Percentiles rank a stretch among this genome's conserved stretches.
phyloP scores from a whole-genome alignment of 2,888 invertebrate species.

The Ormyrus labotus region DNA sequence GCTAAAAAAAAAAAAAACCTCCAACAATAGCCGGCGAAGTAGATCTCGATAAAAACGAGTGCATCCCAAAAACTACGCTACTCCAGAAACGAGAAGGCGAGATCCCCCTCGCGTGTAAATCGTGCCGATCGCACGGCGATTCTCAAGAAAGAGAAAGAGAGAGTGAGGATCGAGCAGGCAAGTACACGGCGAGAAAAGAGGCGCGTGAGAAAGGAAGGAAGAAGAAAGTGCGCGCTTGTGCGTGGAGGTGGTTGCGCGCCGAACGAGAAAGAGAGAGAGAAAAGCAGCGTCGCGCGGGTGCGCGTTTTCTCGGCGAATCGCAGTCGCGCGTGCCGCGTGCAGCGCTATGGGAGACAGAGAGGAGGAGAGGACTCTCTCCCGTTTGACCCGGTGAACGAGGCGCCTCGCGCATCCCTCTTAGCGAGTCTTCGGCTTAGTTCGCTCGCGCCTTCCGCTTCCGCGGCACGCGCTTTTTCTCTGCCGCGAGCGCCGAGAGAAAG shows the following conservation, averaged over 20 bases:
- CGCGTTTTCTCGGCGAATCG: conserved; percentile 32
- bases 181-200: not conserved
- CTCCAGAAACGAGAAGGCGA: too few relatives aligned
- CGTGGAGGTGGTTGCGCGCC: conserved; percentile 13
- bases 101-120: too few relatives aligned
- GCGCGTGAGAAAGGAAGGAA: conserved; percentile 61
- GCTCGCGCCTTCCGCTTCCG: conserved; percentile 56
- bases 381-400: conserved; percentile 64
- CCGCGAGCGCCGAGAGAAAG: not conserved
- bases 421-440: conserved; percentile 54
- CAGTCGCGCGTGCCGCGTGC: not conserved
- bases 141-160: too few relatives aligned
- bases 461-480: conserved; percentile 48
- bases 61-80: too few relatives aligned
- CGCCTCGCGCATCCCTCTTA: conserved; percentile 66
- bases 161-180: too few relatives aligned
- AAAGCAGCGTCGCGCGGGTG: conserved; percentile 3
- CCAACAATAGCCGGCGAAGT: too few relatives aligned
- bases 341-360: conserved; percentile 29
- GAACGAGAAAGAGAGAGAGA: not conserved
- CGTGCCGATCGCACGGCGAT: too few relatives aligned
- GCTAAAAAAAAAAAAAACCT: too few relatives aligned
- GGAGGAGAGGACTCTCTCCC: conserved; percentile 68
- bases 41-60: too few relatives aligned
- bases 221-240: not conserved